Percentiles rank a stretch among this genome's conserved stretches.
Evolutionary conservation across 2,797 vertebrate species (phyloP).

Genomic region (Serranus cabrilla): DNA sequence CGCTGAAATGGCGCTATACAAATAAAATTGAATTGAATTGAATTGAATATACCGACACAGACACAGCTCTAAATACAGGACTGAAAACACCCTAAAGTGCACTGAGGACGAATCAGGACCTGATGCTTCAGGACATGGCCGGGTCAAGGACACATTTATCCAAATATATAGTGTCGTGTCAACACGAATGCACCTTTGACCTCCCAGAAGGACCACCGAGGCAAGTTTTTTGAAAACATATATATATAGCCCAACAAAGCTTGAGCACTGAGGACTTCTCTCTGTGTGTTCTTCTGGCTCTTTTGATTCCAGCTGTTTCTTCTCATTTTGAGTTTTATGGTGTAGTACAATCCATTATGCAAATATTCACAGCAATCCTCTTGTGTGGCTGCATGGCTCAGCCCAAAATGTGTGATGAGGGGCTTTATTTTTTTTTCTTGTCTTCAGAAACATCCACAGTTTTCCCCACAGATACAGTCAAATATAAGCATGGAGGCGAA

Average conservation of each 20-base stretch:
- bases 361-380: slow-evolving; percentile 34
- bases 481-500: slow-evolving; percentile 28
- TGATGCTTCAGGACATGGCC: neutral
- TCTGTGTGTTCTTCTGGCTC: neutral
- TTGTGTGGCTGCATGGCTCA: slow-evolving; percentile 17
- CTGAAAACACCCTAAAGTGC: neutral
- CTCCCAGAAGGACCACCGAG: slow-evolving; percentile 30
- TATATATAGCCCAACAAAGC: slow-evolving; percentile 12
- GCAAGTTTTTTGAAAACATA: slow-evolving; percentile 14
- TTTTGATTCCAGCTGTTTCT: slow-evolving; percentile 2
- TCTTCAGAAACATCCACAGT: slow-evolving; percentile 35
- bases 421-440: neutral
- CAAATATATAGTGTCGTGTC: slow-evolving; percentile 16
- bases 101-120: neutral
- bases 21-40: too few relatives aligned
- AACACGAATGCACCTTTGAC: slow-evolving; percentile 31
- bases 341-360: slow-evolving; percentile 36
- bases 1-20: too few relatives aligned
- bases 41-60: too few relatives aligned
- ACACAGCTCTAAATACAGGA: neutral
- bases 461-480: slow-evolving; percentile 35
- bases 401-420: slow-evolving; percentile 24
- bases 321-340: slow-evolving; percentile 1
- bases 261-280: neutral
- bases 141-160: slow-evolving; percentile 12